Percentiles rank a stretch among this genome's conserved stretches.
These are phyloP conservation scores for Sesamia inferens DNA, from an alignment of 2,888 invertebrate genomes.

Conservation along the genomic window DNA sequence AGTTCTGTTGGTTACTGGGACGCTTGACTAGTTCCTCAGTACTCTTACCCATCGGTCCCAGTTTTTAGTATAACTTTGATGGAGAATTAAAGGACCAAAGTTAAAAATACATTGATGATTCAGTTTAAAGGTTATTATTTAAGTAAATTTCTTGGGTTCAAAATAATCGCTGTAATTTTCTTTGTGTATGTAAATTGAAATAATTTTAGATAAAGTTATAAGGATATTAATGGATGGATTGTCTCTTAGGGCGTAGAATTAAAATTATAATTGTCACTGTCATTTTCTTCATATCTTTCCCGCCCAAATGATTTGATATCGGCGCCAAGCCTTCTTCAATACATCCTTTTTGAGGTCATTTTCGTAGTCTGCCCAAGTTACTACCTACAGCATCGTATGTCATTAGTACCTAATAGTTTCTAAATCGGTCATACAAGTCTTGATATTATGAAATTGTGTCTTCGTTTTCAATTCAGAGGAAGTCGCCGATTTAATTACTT, in stretches of 20 bases:
- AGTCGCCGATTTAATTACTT: slow-evolving; percentile 49
- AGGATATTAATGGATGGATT: neutral
- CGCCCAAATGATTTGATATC: neutral
- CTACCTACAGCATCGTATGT: neutral
- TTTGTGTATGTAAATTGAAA: neutral
- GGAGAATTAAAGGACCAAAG: neutral
- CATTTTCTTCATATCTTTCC: neutral
- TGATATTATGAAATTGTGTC: slow-evolving; percentile 11
- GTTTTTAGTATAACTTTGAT: neutral
- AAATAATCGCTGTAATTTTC: neutral
- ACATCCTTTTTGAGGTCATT: neutral
- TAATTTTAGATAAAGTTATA: no score
- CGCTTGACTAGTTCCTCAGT: slow-evolving; percentile 14
- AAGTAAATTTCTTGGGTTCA: neutral
- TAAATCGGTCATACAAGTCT: neutral
- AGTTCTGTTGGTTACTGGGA: slow-evolving; percentile 59
- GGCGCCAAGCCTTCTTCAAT: neutral
- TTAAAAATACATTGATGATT: neutral
- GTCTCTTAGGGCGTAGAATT: neutral
- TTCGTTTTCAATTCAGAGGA: slow-evolving; percentile 50
- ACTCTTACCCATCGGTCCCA: neutral
- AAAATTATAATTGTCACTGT: neutral
- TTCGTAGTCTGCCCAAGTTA: neutral
- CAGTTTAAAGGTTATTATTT: neutral
- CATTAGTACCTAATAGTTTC: neutral